Percentiles rank a stretch among this genome's conserved stretches.
phyloP scores from a whole-genome alignment of 1,140 invertebrate species.

The Marisa cornuarietis region DNA sequence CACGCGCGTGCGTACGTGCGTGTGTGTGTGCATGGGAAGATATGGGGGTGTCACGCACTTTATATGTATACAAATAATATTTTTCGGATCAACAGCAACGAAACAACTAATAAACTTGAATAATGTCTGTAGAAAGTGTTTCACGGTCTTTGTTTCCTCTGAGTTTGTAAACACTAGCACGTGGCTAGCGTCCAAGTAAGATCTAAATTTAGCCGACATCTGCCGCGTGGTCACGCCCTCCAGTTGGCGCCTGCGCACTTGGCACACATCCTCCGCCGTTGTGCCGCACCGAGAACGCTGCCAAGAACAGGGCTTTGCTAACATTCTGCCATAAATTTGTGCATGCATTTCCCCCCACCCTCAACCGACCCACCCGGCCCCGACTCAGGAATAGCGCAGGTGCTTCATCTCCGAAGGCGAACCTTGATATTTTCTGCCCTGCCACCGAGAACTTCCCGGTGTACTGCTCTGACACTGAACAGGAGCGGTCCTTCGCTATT shows the following conservation, averaged over 20 bases:
- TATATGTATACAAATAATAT: background rate
- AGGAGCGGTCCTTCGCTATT: too few species aligned
- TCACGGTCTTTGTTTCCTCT: background rate
- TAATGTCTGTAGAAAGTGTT: too few species aligned
- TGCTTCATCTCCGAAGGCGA: too few species aligned
- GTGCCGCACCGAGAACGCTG: too few species aligned
- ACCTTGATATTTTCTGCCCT: too few species aligned
- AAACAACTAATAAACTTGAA: background rate
- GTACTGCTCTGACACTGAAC: too few species aligned
- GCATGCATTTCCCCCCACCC: too few species aligned
- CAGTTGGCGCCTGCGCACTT: background rate
- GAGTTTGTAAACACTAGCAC: constrained; percentile 15
- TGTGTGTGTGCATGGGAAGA: background rate
- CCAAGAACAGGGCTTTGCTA: too few species aligned
- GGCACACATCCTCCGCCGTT: constrained; percentile 3
- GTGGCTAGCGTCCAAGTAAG: background rate
- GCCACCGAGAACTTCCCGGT: too few species aligned
- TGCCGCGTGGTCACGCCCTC: background rate
- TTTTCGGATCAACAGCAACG: background rate
- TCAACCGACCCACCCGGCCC: too few species aligned
- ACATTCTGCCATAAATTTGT: too few species aligned
- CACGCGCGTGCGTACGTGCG: background rate
- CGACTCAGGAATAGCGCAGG: too few species aligned
- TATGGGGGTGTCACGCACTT: background rate
- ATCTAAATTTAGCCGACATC: constrained; percentile 7